A percentile compares a stretch with the other conserved stretches of the same genome.
Conservation (phyloP, 2,888 invertebrate species). For the Machimus rusticus region DNA sequence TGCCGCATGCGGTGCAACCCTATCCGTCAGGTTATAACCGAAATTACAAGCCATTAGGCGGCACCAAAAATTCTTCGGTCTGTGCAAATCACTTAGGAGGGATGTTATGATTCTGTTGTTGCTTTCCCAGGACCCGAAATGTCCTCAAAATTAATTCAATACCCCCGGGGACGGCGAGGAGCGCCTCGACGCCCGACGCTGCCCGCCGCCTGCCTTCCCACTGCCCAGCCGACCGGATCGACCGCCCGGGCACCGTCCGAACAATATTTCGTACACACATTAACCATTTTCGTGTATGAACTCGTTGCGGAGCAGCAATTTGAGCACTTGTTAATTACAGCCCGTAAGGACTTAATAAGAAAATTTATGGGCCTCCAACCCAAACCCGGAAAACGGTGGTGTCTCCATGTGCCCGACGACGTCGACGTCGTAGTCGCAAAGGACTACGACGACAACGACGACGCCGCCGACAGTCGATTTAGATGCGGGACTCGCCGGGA, state of each 20-base stretch:
- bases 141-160: constrained; percentile 35
- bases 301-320: constrained; percentile 34
- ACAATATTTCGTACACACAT: constrained; percentile 36
- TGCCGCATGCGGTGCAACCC: constrained; percentile 6
- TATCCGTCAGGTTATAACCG: constrained; percentile 1
- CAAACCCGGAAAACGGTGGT: background rate
- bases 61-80: constrained; percentile 6
- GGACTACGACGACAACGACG: background rate
- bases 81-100: constrained; percentile 17
- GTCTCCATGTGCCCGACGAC: background rate
- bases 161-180: background rate
- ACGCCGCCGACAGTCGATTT: background rate
- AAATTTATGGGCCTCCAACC: constrained; percentile 18
- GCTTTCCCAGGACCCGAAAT: constrained; percentile 8
- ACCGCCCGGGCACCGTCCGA: background rate
- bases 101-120: constrained; percentile 12
- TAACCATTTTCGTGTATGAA: constrained; percentile 39
- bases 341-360: constrained; percentile 39
- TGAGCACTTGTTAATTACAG: constrained; percentile 40
- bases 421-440: background rate
- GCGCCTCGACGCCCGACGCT: background rate
- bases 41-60: constrained; percentile 35
- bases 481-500: background rate
- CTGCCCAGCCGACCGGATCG: background rate
- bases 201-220: background rate